A percentile compares a stretch with the other conserved stretches of the same genome.
Evolutionary conservation across 2,113 vertebrate species (phyloP).

Genomic region (Epinephelus moara): DNA sequence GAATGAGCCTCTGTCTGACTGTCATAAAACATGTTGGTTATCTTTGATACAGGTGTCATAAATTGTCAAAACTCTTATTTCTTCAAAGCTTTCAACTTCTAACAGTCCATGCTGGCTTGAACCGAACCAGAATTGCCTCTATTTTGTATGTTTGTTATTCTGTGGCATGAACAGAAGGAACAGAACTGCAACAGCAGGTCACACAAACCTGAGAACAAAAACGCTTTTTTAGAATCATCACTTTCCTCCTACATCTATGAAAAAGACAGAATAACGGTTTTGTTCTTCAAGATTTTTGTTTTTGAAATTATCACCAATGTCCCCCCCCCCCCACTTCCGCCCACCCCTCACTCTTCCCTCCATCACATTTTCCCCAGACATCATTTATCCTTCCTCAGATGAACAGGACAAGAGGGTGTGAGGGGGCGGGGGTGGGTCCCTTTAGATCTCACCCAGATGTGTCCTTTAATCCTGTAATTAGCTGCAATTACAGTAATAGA

Average conservation of each 20-base stretch:
- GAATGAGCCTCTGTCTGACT: no score
- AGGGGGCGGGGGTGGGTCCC: neutral
- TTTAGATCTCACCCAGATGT: constrained; percentile 70
- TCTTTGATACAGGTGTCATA: no score
- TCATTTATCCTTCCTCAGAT: constrained; percentile 16
- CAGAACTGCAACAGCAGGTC: neutral
- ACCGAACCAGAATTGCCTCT: no score
- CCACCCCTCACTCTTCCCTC: neutral
- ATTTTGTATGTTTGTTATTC: neutral
- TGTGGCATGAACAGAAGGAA: neutral
- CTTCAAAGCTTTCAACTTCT: no score
- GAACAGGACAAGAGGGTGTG: constrained; percentile 27
- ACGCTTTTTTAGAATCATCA: neutral
- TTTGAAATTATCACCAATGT: neutral
- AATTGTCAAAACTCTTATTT: no score
- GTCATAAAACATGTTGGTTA: no score
- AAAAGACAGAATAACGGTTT: neutral
- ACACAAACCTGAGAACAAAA: neutral
- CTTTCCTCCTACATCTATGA: neutral
- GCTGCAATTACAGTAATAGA: constrained; percentile 69
- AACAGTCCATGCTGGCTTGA: no score
- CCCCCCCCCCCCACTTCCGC: neutral
- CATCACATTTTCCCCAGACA: constrained; percentile 22
- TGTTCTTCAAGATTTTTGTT: neutral
- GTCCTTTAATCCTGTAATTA: constrained; percentile 78